Evolutionary conservation across 2,888 invertebrate genomes (phyloP), one percentile per base, ranked within the genome.

Genomic region (Apomyelois bistriatella): DNA sequence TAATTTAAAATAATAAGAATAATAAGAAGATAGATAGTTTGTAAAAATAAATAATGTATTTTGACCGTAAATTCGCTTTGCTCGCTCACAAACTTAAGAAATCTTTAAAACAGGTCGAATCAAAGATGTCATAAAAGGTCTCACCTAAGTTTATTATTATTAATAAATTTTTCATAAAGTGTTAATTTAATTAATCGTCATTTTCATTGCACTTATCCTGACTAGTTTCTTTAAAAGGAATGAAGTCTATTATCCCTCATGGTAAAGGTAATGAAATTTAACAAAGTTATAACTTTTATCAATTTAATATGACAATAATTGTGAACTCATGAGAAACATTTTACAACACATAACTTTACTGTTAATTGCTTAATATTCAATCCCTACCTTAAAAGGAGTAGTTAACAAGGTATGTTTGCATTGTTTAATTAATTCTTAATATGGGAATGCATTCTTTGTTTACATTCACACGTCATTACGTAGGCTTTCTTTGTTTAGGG

Each of bases 401-500:
- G 7, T 22, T 51, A 28, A 52, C 28, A 52, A 43, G n/a, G 5
- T 9, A 10, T 43, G 43, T 36, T 43, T 52, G n/a, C 15, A 36
- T 42, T 52, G 43, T 52, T 37, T 43, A 52, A 43, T 52, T 52
- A 43, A 13, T 43, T 52, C 37, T 8, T 35, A 52, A 52, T 43
- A 52, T 37, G 15, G 43, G 10, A 42, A 37, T 10, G 17, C 32
- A 50, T 51, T 16, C 22, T 36, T 37, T 36, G 36, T 52, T 52
- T 9, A 42, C 17, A 36, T 43, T 50, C 49, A 35, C 43, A 52
- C 43, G 35, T 42, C 17, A 51, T 51, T 43, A 51, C 35, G 36
- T 37, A 46, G 43, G 43, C 43, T 43, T 43, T 37, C 52, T 43
- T 63, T 59, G 58, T 55, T 58, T 61, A 57, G 5, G n/a, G 57